A percentile compares a stretch with the other conserved stretches of the same genome.
Evolutionary conservation across 2,888 invertebrate genomes (phyloP).

Genomic region (Aporophyla lueneburgensis): DNA sequence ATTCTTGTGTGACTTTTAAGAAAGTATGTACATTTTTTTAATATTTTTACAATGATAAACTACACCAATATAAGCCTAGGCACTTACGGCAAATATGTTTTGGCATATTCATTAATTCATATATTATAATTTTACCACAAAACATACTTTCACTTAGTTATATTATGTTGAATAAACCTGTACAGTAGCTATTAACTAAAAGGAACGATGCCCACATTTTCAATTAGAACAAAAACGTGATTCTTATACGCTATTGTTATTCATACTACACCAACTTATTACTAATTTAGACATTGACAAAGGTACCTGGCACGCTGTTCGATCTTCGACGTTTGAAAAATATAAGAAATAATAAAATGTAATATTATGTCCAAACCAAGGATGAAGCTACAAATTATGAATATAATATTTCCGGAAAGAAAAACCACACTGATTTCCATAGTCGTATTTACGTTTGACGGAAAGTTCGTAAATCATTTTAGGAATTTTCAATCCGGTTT

Average conservation of each 20-base stretch:
- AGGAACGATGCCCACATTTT: constrained; percentile 67
- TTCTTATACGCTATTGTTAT: constrained; percentile 63
- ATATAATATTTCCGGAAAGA: constrained; percentile 51
- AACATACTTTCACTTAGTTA: constrained; percentile 60
- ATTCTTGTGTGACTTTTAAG: constrained; percentile 53
- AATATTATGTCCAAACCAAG: constrained; percentile 25
- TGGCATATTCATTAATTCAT: constrained; percentile 74
- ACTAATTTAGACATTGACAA: constrained; percentile 80
- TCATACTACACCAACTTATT: constrained; percentile 60
- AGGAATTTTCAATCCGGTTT: constrained; percentile 52
- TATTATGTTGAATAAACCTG: constrained; percentile 62
- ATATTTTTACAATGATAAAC: constrained; percentile 63
- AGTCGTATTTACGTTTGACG: constrained; percentile 61
- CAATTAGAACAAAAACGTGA: constrained; percentile 65
- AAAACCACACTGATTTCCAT: constrained; percentile 69
- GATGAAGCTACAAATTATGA: constrained; percentile 28
- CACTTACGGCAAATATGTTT: constrained; percentile 86
- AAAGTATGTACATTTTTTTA: constrained; percentile 62
- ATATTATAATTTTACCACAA: constrained; percentile 66
- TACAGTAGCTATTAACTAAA: constrained; percentile 67
- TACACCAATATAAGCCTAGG: constrained; percentile 82
- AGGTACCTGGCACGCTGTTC: constrained; percentile 36
- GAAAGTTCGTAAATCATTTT: constrained; percentile 51
- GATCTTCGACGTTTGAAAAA: constrained; percentile 49
- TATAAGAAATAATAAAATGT: constrained; percentile 10